Base-by-base conservation (phyloP, 2,888 invertebrate species). In the Macroteleia sp. region DNA sequence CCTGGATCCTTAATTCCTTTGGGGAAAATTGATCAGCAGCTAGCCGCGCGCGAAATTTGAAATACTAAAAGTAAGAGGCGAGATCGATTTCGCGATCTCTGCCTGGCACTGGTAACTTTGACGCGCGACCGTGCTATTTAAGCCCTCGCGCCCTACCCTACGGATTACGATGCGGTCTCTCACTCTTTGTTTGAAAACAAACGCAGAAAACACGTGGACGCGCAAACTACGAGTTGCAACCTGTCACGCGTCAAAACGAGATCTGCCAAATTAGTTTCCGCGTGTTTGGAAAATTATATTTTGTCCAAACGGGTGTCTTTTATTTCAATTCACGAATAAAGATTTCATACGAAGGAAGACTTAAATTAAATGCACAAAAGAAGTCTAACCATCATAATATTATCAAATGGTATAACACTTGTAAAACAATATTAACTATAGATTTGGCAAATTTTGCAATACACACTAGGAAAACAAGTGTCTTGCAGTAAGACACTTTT, bases 151-250 rank as follows among this genome's bases (percentile, higher is more conserved):
- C 79, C 79, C 77, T 70, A 62, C 80, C 54, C 80, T 52, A 36
- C 52, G 34, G 19, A 0, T 81, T 82, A 79, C 80, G 25, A 81
- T 71, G 61, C 83, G 82, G 82, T 87, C 85, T 77, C 83, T 79
- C 82, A 69, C 81, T 69, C 88, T 89, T 88, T 89, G 90, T 90
- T 89, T 90, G 87, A 89, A 88, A 89, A 89, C 89, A 89, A 85
- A 81, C 76, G 77, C 77, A 81, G 74, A 67, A 70, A 75, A 62
- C 79, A 75, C 75, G 77, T 77, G 77, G 69, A 69, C 30, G 57
- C 20, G 22, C 28, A 25, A 64, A 14, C 48, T 41, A 22, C 44
- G 20, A 44, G 39, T 20, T 59, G 74, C 56, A 64, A 76, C 76
- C 69, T 76, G 76, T 64, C 56, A 57, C 69, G 39, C 67, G 61